These are phyloP conservation scores for Gopherus evgoodei DNA, from an alignment of 2,113 vertebrate species.

Conservation along the genomic window DNA sequence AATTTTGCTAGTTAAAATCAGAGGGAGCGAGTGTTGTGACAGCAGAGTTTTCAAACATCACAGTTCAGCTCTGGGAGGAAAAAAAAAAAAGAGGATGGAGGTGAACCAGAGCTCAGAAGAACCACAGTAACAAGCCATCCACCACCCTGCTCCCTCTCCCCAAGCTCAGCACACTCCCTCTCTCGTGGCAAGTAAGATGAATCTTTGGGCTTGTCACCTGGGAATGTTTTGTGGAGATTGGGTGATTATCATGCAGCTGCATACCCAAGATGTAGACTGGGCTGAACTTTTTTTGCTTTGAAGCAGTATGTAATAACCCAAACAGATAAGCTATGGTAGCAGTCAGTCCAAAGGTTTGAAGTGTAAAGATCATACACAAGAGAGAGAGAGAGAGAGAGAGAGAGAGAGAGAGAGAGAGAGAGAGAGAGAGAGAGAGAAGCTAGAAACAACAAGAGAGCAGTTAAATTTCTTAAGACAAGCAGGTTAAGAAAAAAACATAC, in stretches of 20 bases:
- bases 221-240: background rate
- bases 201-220: background rate
- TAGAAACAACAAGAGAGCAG: background rate
- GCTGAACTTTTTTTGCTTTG: background rate
- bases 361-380: background rate
- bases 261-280: background rate
- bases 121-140: background rate
- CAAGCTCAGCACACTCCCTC: background rate
- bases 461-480: background rate
- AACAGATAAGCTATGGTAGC: background rate
- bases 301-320: background rate
- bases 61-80: background rate
- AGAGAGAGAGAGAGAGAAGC: background rate
- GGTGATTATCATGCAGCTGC: conserved; percentile 67
- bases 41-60: conserved; percentile 30
- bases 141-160: background rate
- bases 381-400: background rate
- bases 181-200: background rate
- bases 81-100: background rate
- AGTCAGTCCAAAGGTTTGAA: conserved; percentile 9
- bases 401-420: background rate
- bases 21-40: conserved; percentile 18
- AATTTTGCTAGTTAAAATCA: conserved; percentile 46
- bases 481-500: background rate
- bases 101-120: background rate